A percentile compares a stretch with the other conserved stretches of the same genome.
phyloP scores from a whole-genome alignment of 2,888 invertebrate genomes.

The Stratiomys singularior region DNA sequence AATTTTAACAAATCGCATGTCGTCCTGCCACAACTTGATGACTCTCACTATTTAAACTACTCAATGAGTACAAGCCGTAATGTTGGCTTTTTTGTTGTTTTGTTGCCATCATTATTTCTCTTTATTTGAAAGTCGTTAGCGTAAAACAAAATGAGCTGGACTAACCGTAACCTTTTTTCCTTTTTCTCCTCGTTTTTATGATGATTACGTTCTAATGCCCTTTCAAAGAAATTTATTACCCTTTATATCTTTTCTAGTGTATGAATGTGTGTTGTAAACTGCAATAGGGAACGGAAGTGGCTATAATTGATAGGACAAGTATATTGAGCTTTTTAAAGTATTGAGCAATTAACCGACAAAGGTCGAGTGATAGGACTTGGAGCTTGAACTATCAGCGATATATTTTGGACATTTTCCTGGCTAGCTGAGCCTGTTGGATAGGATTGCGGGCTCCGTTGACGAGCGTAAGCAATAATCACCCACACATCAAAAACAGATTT shows the following conservation, averaged over 20 bases:
- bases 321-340: not conserved
- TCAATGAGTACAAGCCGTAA: not conserved
- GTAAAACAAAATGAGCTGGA: not conserved
- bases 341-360: not conserved
- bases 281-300: not conserved
- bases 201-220: conserved; percentile 5
- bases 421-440: no score
- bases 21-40: conserved; percentile 19
- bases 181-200: not conserved
- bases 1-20: conserved; percentile 23
- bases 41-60: not conserved
- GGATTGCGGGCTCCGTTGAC: no score
- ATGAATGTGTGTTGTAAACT: not conserved
- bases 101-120: not conserved
- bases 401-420: no score
- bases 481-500: no score
- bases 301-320: not conserved
- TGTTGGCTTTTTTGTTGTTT: not conserved
- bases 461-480: no score
- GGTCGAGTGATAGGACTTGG: not conserved
- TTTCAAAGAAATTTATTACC: not conserved
- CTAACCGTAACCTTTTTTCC: not conserved
- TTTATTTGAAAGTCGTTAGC: not conserved
- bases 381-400: not conserved
- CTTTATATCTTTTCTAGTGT: not conserved